Conservation (phyloP, 2,888 invertebrate species). For the Hemithea aestivaria region DNA sequence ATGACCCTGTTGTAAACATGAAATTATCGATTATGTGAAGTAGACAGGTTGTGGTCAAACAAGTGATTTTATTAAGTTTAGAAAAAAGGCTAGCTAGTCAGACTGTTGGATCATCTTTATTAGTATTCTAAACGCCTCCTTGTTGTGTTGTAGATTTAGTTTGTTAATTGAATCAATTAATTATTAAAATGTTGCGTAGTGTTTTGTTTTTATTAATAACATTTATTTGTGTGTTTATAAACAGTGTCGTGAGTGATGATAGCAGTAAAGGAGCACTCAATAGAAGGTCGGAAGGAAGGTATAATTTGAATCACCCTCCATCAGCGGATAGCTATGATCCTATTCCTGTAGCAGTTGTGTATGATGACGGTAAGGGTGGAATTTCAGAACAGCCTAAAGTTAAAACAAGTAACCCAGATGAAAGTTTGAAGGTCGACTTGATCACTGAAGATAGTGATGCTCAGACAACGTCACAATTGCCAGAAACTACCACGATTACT, state of each 20-base stretch:
- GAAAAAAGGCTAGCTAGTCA: slow-evolving; percentile 39
- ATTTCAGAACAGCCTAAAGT: slow-evolving; percentile 8
- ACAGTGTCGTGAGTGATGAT: slow-evolving; percentile 13
- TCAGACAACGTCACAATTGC: neutral
- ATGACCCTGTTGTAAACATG: slow-evolving; percentile 27
- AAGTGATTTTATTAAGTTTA: slow-evolving; percentile 51
- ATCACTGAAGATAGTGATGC: slow-evolving; percentile 2
- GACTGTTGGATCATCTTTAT: slow-evolving; percentile 54
- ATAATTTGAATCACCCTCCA: slow-evolving; percentile 43
- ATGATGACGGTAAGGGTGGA: slow-evolving; percentile 3
- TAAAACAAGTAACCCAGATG: neutral
- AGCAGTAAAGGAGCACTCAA: slow-evolving; percentile 9
- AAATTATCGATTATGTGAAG: slow-evolving; percentile 18
- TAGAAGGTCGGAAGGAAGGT: slow-evolving; percentile 11
- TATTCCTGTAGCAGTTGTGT: slow-evolving; percentile 27
- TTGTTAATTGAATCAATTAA: slow-evolving; percentile 5
- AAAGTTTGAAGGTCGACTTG: neutral
- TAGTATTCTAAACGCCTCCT: slow-evolving; percentile 47
- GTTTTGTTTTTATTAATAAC: slow-evolving; percentile 26
- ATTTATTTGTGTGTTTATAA: slow-evolving; percentile 17
- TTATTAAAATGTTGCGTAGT: slow-evolving; percentile 10
- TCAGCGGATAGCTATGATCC: slow-evolving; percentile 29
- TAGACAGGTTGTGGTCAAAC: slow-evolving; percentile 49
- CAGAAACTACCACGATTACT: neutral
- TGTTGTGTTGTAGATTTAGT: slow-evolving; percentile 40